Conservation (phyloP, 1,140 invertebrate species). For the Bombus superbus region DNA sequence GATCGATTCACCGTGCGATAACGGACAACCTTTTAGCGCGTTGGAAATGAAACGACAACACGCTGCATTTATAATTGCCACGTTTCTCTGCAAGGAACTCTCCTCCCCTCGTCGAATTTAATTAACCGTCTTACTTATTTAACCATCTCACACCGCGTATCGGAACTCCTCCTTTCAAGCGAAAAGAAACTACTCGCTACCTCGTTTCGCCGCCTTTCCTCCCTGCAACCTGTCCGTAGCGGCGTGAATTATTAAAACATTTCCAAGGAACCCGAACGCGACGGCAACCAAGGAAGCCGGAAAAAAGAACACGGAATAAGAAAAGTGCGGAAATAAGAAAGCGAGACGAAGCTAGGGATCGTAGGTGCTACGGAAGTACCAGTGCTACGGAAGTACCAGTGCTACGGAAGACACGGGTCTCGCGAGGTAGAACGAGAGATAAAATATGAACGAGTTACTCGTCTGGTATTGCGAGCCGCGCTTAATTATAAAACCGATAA, state of each 20-base stretch:
- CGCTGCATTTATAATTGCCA: slow-evolving; percentile 4
- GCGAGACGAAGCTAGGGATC: background rate
- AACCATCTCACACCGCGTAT: background rate
- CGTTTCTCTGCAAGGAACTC: slow-evolving; percentile 1
- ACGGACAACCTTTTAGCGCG: background rate
- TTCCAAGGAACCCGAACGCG: background rate
- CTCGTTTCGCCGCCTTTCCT: background rate
- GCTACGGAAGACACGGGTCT: background rate
- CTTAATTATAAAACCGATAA: slow-evolving; percentile 82
- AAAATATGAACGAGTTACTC: slow-evolving; percentile 71
- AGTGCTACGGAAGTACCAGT: no score
- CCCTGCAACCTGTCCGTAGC: background rate
- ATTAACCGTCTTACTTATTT: slow-evolving; percentile 14
- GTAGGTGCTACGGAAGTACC: background rate
- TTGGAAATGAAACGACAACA: slow-evolving; percentile 22
- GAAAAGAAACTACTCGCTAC: background rate
- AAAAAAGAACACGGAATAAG: background rate
- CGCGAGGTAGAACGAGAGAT: slow-evolving; percentile 51
- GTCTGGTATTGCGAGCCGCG: slow-evolving; percentile 59
- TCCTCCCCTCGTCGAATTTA: slow-evolving; percentile 25
- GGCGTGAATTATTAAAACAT: slow-evolving; percentile 15
- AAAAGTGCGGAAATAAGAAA: no score
- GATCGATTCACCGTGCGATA: background rate
- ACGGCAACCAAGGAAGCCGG: no score
- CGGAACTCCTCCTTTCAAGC: background rate